phyloP scores from a whole-genome alignment of 2,113 vertebrate genomes.

The Cervus canadensis region DNA sequence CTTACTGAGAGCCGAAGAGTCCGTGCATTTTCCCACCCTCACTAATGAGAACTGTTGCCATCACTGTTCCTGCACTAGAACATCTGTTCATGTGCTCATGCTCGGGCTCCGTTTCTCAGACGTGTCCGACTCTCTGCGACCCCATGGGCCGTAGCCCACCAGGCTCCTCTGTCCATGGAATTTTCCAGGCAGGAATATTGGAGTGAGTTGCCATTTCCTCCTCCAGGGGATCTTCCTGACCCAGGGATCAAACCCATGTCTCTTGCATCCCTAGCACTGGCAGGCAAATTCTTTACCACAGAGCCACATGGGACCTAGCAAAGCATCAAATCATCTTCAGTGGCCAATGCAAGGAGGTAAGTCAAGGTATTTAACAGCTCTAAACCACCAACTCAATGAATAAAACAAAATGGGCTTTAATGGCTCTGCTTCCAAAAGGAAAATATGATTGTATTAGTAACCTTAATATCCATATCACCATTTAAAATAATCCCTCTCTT shows the following conservation, averaged over 20 bases:
- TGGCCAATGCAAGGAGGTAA: background rate
- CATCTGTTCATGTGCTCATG: background rate
- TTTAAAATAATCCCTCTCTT: slow-evolving; percentile 26
- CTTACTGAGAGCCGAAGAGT: background rate
- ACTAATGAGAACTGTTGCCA: background rate
- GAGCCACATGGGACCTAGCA: background rate
- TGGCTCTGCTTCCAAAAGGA: slow-evolving; percentile 15
- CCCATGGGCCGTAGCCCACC: background rate
- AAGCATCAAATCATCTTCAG: background rate
- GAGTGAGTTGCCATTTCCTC: background rate
- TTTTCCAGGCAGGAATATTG: background rate
- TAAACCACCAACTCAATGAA: background rate
- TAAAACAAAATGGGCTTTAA: background rate
- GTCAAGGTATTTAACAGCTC: background rate
- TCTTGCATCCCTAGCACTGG: background rate
- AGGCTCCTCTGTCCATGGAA: background rate
- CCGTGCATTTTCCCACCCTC: background rate
- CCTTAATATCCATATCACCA: background rate
- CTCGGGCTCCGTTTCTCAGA: background rate
- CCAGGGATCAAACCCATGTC: background rate
- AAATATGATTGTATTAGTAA: background rate
- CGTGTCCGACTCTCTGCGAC: background rate
- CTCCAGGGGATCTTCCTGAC: background rate
- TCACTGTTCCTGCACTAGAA: background rate
- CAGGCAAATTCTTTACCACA: background rate